Percentiles rank a stretch among this genome's conserved stretches.
phyloP scores from a whole-genome alignment of 1,140 invertebrate species.

The Maconellicoccus hirsutus region DNA sequence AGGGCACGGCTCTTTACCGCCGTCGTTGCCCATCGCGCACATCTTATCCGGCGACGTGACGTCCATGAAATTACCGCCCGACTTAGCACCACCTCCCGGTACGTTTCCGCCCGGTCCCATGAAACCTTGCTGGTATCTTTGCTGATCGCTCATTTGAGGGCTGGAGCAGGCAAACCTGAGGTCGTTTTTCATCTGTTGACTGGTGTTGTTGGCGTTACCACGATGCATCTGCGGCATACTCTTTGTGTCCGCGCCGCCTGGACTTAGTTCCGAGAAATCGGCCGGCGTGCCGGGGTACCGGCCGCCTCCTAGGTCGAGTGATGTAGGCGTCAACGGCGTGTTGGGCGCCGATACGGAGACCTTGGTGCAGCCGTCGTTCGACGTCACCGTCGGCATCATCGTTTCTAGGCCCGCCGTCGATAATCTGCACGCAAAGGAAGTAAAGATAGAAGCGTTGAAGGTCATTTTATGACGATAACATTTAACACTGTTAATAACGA shows the following conservation, averaged over 20 bases:
- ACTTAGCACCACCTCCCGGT: too few relatives aligned
- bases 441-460: too few relatives aligned
- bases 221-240: not conserved
- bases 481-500: too few relatives aligned
- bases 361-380: not conserved
- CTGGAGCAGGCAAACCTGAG: not conserved
- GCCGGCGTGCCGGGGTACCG: conserved; percentile 35
- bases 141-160: not conserved
- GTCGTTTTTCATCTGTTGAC: conserved; percentile 34
- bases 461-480: too few relatives aligned
- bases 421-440: not conserved
- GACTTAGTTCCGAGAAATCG: conserved; percentile 33
- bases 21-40: not conserved
- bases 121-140: not conserved
- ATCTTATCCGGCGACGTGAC: conserved; percentile 27
- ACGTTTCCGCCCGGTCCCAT: conserved; percentile 30
- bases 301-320: conserved; percentile 36
- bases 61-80: conserved; percentile 24
- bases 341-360: conserved; percentile 8
- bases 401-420: not conserved
- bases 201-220: not conserved
- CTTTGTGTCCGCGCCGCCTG: conserved; percentile 30
- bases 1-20: not conserved
- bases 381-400: not conserved
- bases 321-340: conserved; percentile 14